Conservation (phyloP, 2,888 invertebrate genomes). For the Temnothorax unifasciatus region DNA sequence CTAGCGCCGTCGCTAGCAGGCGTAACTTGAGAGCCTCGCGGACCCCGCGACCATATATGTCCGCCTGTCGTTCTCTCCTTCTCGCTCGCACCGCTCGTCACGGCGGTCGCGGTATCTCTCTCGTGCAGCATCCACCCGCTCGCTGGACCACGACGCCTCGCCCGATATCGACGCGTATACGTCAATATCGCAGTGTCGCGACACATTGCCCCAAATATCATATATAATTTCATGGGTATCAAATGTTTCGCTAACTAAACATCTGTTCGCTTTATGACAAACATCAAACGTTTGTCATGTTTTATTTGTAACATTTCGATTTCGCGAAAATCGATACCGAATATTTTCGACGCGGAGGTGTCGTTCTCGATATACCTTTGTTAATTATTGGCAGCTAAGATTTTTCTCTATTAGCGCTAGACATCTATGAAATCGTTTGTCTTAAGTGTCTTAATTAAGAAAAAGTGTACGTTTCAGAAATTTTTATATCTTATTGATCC, state of each 20-base stretch:
- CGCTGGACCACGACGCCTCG: background rate
- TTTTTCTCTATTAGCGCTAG: background rate
- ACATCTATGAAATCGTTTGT: background rate
- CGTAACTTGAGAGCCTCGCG: conserved; percentile 85
- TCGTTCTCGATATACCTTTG: background rate
- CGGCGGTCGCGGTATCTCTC: conserved; percentile 71
- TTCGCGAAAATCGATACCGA: background rate
- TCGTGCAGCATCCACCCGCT: conserved; percentile 45
- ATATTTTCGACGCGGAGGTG: background rate
- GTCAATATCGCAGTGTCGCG: conserved; percentile 8
- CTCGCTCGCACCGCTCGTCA: conserved; percentile 77
- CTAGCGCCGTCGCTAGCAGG: conserved; percentile 79
- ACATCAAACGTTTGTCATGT: background rate
- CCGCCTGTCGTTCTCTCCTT: conserved; percentile 81
- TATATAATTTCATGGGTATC: background rate
- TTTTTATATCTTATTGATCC: background rate
- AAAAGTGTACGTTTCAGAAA: background rate
- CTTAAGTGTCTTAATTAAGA: background rate
- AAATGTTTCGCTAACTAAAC: background rate
- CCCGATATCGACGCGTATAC: conserved; percentile 18
- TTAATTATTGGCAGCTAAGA: background rate
- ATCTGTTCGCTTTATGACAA: background rate
- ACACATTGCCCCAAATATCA: conserved; percentile 7
- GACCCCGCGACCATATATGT: conserved; percentile 86
- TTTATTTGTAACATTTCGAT: background rate